Conservation (phyloP, 2,113 vertebrate species). For the Neoarius graeffei region DNA sequence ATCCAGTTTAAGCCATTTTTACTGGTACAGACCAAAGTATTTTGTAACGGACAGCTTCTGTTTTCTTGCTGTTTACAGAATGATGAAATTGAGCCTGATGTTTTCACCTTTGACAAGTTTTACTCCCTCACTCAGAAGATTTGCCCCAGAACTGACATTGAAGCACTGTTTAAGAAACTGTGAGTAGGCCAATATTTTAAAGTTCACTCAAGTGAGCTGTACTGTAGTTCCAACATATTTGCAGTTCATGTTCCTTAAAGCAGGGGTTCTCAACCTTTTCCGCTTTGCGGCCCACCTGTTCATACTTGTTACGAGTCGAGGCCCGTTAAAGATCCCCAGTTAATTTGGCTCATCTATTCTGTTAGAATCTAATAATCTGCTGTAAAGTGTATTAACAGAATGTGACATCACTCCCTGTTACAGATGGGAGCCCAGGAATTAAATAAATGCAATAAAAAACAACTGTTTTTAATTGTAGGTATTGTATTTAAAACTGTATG, state of each 20-base stretch:
- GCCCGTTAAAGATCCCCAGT: too few species aligned
- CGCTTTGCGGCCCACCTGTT: too few species aligned
- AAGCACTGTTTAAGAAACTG: constrained; percentile 97
- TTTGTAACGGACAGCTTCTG: background rate
- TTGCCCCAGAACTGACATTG: constrained; percentile 96
- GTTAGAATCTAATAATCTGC: too few species aligned
- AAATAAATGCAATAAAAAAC: too few species aligned
- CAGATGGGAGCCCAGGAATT: too few species aligned
- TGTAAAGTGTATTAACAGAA: too few species aligned
- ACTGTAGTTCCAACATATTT: background rate
- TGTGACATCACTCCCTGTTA: too few species aligned
- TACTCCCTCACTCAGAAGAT: constrained; percentile 99
- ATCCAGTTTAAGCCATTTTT: background rate
- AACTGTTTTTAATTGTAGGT: too few species aligned
- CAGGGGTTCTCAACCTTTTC: too few species aligned
- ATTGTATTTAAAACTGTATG: too few species aligned
- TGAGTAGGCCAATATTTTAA: constrained; percentile 70
- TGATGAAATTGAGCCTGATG: constrained; percentile 90
- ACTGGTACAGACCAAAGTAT: background rate
- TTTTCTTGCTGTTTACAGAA: constrained; percentile 76
- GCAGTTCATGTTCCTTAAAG: background rate
- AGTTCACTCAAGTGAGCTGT: background rate
- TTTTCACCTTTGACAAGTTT: constrained; percentile 96
- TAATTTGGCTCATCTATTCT: too few species aligned
- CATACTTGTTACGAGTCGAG: too few species aligned